Evolutionary conservation across 2,888 invertebrate genomes (phyloP).

Genomic region (Ophioninae sp.): DNA sequence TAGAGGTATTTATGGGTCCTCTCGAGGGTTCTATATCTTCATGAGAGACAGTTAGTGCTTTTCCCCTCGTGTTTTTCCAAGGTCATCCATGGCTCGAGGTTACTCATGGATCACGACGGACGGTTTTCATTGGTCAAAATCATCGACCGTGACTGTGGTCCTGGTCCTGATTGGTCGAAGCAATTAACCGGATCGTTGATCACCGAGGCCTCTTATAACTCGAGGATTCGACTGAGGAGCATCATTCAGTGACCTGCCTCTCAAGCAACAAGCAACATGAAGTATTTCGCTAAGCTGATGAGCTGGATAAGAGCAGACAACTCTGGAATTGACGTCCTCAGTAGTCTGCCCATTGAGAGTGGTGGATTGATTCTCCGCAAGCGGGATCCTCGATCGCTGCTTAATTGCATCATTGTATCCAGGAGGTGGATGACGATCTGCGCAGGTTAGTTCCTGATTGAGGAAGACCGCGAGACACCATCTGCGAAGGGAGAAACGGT

Average conservation of each 20-base stretch:
- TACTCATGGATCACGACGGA: neutral
- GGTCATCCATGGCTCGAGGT: too few species aligned
- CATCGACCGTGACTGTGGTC: conserved; percentile 7
- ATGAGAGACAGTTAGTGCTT: too few species aligned
- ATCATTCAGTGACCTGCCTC: conserved; percentile 42
- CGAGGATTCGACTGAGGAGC: conserved; percentile 13
- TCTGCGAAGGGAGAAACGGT: conserved; percentile 21
- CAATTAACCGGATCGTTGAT: conserved; percentile 19
- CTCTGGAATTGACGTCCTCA: conserved; percentile 26
- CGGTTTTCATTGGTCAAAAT: conserved; percentile 13
- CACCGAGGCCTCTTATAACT: conserved; percentile 11
- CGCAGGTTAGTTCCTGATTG: conserved; percentile 31
- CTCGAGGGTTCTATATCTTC: too few species aligned
- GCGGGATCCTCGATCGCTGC: conserved; percentile 30
- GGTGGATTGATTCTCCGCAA: conserved; percentile 32
- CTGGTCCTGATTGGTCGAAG: conserved; percentile 19
- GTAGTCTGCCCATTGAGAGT: conserved; percentile 30
- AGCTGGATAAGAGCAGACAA: conserved; percentile 25
- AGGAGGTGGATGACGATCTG: conserved; percentile 38
- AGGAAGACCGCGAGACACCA: conserved; percentile 18
- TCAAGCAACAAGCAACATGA: conserved; percentile 34
- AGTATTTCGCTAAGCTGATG: conserved; percentile 41
- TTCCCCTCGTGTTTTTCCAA: too few species aligned
- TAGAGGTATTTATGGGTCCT: too few species aligned
- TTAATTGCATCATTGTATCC: conserved; percentile 30